A percentile compares a stretch with the other conserved stretches of the same genome.
These are phyloP conservation scores for Peromyscus polionotus DNA, from an alignment of 2,113 vertebrate species.

Conservation along the genomic window DNA sequence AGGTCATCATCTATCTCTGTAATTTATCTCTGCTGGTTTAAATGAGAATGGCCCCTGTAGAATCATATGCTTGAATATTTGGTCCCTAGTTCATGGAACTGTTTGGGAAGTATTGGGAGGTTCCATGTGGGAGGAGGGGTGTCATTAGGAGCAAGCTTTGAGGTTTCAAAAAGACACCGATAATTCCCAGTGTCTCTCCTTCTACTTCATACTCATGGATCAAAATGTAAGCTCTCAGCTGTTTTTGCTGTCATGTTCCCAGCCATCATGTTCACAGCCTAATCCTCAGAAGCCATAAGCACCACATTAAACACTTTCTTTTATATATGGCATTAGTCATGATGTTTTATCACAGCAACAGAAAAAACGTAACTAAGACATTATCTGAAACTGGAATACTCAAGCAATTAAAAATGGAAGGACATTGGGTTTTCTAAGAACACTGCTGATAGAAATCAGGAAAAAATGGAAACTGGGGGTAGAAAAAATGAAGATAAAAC, in stretches of 20 bases:
- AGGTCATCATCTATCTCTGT: background rate
- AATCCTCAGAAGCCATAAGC: background rate
- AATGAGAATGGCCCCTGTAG: background rate
- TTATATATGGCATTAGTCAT: background rate
- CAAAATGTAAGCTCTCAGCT: background rate
- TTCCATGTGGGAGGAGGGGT: background rate
- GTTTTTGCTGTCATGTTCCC: background rate
- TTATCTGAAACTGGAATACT: background rate
- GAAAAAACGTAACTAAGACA: conserved; percentile 18
- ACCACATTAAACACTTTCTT: background rate
- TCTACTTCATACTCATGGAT: background rate
- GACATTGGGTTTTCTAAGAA: background rate
- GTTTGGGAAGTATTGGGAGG: background rate
- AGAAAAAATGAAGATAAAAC: background rate
- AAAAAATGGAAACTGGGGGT: background rate
- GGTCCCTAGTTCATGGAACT: background rate
- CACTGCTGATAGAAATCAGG: conserved; percentile 30
- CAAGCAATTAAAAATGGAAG: background rate
- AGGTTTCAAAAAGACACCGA: background rate
- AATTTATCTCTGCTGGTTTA: background rate
- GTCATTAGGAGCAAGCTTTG: background rate
- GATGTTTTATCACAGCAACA: background rate
- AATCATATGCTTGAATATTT: background rate
- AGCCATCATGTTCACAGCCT: background rate
- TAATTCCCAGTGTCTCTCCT: background rate